Evolutionary conservation across 2,888 invertebrate species (phyloP).

Genomic region (Andrena hattorfiana): DNA sequence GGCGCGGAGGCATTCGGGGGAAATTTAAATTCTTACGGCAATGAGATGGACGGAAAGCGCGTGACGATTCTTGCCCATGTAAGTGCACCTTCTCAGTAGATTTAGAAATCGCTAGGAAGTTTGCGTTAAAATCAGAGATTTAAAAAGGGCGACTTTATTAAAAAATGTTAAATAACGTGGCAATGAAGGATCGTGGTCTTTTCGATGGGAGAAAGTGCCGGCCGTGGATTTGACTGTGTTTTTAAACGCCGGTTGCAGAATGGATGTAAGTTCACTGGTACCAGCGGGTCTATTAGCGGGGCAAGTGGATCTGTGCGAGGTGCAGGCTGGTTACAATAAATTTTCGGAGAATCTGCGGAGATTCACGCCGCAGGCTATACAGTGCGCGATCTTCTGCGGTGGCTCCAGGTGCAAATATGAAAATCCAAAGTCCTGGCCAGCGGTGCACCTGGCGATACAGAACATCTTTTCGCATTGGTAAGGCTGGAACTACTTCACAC

Average conservation of each 20-base stretch:
- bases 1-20: neutral
- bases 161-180: too few relatives aligned
- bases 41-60: slow-evolving; percentile 76
- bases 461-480: slow-evolving; percentile 95
- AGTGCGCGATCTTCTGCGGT: slow-evolving; percentile 94
- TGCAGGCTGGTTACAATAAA: slow-evolving; percentile 84
- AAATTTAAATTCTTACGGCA: slow-evolving; percentile 45
- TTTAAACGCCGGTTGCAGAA: slow-evolving; percentile 66
- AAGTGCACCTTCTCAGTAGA: slow-evolving; percentile 39
- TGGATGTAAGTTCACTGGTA: slow-evolving; percentile 81
- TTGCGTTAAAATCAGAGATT: neutral
- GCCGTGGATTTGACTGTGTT: too few relatives aligned
- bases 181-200: too few relatives aligned
- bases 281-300: slow-evolving; percentile 80
- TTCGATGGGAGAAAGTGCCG: too few relatives aligned
- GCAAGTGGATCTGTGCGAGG: slow-evolving; percentile 73
- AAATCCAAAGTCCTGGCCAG: slow-evolving; percentile 87
- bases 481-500: slow-evolving; percentile 72
- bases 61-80: slow-evolving; percentile 69
- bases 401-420: slow-evolving; percentile 94
- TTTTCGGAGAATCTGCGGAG: slow-evolving; percentile 86
- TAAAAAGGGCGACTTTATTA: too few relatives aligned
- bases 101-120: neutral
- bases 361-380: slow-evolving; percentile 89
- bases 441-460: slow-evolving; percentile 89